Evolutionary conservation across 2,797 vertebrate genomes (phyloP).

Genomic region (Sebastes oblongus): DNA sequence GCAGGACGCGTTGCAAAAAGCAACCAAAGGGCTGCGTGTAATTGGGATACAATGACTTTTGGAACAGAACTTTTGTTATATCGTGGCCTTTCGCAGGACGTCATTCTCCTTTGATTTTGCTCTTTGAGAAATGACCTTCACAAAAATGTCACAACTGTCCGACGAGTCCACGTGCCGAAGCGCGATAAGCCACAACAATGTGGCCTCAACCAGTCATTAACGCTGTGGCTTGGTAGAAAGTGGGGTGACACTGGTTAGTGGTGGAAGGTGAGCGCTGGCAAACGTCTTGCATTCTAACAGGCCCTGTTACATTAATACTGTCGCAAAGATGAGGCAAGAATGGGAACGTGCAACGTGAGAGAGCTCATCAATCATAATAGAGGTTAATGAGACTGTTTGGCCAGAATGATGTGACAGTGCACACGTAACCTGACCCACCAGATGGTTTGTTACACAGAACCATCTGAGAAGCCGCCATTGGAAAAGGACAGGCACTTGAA

Average conservation of each 20-base stretch:
- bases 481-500: neutral
- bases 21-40: slow-evolving; percentile 21
- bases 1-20: slow-evolving; percentile 11
- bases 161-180: slow-evolving; percentile 45
- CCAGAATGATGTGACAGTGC: slow-evolving; percentile 1
- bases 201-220: slow-evolving; percentile 64
- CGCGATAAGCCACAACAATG: slow-evolving; percentile 72
- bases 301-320: slow-evolving; percentile 49
- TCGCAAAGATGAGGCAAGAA: slow-evolving; percentile 24
- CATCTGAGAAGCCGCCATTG: neutral
- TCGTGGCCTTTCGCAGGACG: slow-evolving; percentile 38
- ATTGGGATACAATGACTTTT: slow-evolving; percentile 50
- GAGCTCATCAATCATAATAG: slow-evolving; percentile 27
- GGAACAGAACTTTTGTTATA: slow-evolving; percentile 38
- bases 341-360: slow-evolving; percentile 3
- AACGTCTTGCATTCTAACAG: slow-evolving; percentile 47
- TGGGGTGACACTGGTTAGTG: slow-evolving; percentile 18
- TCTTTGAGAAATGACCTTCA: slow-evolving; percentile 66
- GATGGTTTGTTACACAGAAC: neutral
- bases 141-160: slow-evolving; percentile 56
- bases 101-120: slow-evolving; percentile 55
- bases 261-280: neutral
- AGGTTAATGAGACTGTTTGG: slow-evolving; percentile 27
- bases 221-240: slow-evolving; percentile 22
- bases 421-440: neutral